Base-by-base conservation (phyloP, 2,888 invertebrate genomes). In the Pachydiplax longipennis region DNA sequence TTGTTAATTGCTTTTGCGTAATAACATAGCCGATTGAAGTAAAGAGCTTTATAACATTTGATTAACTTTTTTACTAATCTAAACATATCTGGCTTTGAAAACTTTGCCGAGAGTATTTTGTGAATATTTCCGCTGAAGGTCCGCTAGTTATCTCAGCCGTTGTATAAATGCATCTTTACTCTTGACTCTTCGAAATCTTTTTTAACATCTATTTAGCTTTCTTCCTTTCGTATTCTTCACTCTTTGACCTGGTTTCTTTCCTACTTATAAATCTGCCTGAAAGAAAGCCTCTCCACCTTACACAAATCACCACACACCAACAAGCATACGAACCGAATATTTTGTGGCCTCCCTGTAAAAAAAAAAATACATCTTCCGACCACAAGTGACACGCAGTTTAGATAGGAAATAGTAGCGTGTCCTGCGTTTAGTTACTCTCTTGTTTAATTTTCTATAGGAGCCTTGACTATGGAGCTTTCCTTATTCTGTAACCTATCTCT, bases 1-100 rank as follows among this genome's bases (percentile, higher is more conserved):
- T 73, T 15, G 31, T 83, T n/a, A 31, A 31, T 22, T 87, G 87
- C 87, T 87, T 87, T 37, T 87, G 87, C 87, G 87, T 40, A n/a
- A 8, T 65, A 10, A 87, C n/a, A 35, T 83, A 18, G 31, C 18
- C 31, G 35, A 58, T 6, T 58, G 13, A 25, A 58, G 13, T 35
- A 31, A 31, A 35, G 31, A 83, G 83, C 83, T 58, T 58, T 81
- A n/a, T 25, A 58, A 83, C n/a, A 18, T n/a, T 37, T 22, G 22
- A 25, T 83, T 83, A 35, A 35, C 58, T 82, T 0, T 12, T 83
- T 35, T n/a, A 22, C 31, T 6, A 15, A 31, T 5, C 15, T 40
- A 2, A 87, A 65, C 6, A n/a, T 37, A 12, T 87, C 61, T 87
- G 61, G 87, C 87, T 87, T 35, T 65, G 37, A 18, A 87, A 40